These are phyloP conservation scores for Sebastes kiyomatsui DNA, from an alignment of 2,797 vertebrate species.

Conservation along the genomic window DNA sequence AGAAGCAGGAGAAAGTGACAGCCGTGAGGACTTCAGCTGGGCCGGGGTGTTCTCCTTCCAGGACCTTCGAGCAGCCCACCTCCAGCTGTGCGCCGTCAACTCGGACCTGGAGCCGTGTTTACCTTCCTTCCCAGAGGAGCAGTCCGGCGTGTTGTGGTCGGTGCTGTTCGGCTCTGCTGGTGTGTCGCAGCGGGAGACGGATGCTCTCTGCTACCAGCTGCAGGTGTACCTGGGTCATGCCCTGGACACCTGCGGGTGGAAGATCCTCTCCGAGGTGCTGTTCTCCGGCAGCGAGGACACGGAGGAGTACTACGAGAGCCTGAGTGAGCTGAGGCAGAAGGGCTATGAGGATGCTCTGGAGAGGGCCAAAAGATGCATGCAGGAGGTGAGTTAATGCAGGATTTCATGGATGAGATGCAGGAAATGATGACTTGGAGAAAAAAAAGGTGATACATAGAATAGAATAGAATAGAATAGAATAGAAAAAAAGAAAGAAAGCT, in stretches of 20 bases:
- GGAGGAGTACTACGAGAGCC: slow-evolving; percentile 97
- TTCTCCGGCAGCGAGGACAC: slow-evolving; percentile 93
- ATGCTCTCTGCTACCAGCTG: slow-evolving; percentile 89
- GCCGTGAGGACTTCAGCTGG: slow-evolving; percentile 93
- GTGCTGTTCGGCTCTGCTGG: slow-evolving; percentile 88
- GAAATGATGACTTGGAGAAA: not conserved
- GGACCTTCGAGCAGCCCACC: slow-evolving; percentile 90
- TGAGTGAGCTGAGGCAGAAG: slow-evolving; percentile 93
- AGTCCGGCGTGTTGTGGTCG: slow-evolving; percentile 93
- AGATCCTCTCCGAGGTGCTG: slow-evolving; percentile 94
- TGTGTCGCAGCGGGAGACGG: slow-evolving; percentile 85
- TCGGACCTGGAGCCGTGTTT: slow-evolving; percentile 93
- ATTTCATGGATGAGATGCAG: not conserved
- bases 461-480: too few relatives aligned
- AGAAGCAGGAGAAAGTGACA: slow-evolving; percentile 50
- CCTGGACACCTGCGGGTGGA: slow-evolving; percentile 97
- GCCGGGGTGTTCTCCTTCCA: slow-evolving; percentile 96
- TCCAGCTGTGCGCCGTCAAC: slow-evolving; percentile 93
- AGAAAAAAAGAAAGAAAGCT: too few relatives aligned
- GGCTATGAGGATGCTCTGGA: slow-evolving; percentile 94
- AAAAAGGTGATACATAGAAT: not conserved
- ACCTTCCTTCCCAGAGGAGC: slow-evolving; percentile 92
- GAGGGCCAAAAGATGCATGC: slow-evolving; percentile 87
- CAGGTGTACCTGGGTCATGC: slow-evolving; percentile 95
- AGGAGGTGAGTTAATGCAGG: slow-evolving; percentile 84